Percentiles rank a stretch among this genome's conserved stretches.
These are phyloP conservation scores for Bemisia tabaci DNA, from an alignment of 1,140 invertebrate genomes.

Conservation along the genomic window DNA sequence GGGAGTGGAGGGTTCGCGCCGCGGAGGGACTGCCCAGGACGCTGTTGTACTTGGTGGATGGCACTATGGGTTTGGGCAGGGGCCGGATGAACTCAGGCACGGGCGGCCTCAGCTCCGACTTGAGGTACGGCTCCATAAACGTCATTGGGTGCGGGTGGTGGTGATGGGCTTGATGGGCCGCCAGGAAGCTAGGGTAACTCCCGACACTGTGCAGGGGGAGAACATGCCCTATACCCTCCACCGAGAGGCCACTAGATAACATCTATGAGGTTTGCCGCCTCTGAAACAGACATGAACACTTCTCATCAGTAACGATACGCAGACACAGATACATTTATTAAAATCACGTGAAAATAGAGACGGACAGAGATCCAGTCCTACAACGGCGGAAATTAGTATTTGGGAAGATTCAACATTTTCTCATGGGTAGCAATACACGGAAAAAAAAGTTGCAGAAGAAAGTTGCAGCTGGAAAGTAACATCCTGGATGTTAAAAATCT, in stretches of 20 bases:
- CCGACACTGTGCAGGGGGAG: background rate
- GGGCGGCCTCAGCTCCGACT: constrained; percentile 2
- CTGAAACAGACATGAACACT: background rate
- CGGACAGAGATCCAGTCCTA: too few relatives aligned
- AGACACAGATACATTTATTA: too few relatives aligned
- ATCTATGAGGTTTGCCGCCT: constrained; percentile 3
- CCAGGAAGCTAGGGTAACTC: background rate
- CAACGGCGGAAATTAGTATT: too few relatives aligned
- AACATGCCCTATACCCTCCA: constrained; percentile 12
- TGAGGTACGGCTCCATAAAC: constrained; percentile 5
- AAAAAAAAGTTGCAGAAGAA: too few relatives aligned
- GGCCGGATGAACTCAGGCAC: constrained; percentile 12
- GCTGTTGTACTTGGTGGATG: background rate
- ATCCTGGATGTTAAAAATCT: too few relatives aligned
- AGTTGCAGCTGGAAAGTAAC: too few relatives aligned
- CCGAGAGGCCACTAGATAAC: constrained; percentile 13
- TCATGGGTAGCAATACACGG: too few relatives aligned
- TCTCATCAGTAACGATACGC: too few relatives aligned
- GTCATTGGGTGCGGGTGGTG: constrained; percentile 13
- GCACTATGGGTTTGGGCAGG: constrained; percentile 9
- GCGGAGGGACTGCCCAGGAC: background rate
- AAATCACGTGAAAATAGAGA: too few relatives aligned
- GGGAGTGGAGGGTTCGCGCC: background rate
- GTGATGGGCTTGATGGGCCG: constrained; percentile 8
- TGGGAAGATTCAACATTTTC: too few relatives aligned